These are phyloP conservation scores for Poicephalus meyeri DNA, from an alignment of 2,113 vertebrate genomes.

Conservation along the genomic window DNA sequence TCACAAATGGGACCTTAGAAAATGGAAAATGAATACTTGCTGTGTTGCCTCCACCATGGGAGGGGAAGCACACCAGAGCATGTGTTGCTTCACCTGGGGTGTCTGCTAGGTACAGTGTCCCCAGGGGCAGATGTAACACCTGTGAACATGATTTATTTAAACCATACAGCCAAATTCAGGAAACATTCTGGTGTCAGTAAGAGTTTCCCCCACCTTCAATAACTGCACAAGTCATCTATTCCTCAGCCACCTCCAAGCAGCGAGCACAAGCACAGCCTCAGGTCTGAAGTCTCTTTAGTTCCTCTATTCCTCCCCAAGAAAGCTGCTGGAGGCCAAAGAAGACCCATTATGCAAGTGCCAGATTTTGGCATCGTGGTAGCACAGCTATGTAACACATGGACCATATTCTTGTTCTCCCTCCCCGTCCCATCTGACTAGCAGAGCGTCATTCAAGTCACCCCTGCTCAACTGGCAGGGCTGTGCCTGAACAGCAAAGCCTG, in stretches of 20 bases:
- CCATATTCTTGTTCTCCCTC: neutral
- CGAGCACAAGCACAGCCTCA: neutral
- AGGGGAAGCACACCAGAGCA: neutral
- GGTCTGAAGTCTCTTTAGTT: neutral
- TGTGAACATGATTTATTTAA: no score
- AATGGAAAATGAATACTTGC: neutral
- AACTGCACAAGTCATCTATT: no score
- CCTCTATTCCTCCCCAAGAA: neutral
- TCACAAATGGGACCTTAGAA: neutral
- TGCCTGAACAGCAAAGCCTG: slow-evolving; percentile 62
- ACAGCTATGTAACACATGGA: accelerated
- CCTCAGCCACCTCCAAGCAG: neutral
- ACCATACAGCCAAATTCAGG: no score
- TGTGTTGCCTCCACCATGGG: accelerated
- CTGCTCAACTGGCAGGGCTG: slow-evolving; percentile 31
- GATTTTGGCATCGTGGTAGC: neutral
- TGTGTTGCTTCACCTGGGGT: no score
- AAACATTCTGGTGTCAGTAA: no score
- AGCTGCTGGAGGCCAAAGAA: neutral
- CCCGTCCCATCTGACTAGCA: neutral
- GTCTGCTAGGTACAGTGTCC: neutral
- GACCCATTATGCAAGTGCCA: neutral
- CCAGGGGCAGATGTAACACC: accelerated
- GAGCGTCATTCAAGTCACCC: slow-evolving; percentile 49
- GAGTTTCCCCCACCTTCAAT: no score